Percentiles rank a stretch among this genome's conserved stretches.
These are phyloP conservation scores for Pterobdella sp. DNA, from an alignment of 2,888 invertebrate species.

Conservation along the genomic window DNA sequence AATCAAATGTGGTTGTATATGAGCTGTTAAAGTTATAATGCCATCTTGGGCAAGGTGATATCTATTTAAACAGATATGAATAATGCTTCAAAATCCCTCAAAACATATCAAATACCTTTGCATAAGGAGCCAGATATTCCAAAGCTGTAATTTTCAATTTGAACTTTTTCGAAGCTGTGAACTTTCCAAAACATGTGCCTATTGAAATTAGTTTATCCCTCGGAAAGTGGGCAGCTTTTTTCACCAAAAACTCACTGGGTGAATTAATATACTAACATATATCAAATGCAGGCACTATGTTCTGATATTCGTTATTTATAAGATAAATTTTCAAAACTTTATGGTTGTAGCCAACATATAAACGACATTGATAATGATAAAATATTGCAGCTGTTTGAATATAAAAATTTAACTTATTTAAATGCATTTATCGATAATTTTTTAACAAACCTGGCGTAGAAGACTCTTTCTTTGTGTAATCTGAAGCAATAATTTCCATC, in stretches of 20 bases:
- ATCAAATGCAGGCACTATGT: not conserved
- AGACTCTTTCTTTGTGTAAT: constrained; percentile 81
- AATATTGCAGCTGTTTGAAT: too few species aligned
- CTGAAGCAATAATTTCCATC: constrained; percentile 96
- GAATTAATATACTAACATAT: constrained; percentile 23
- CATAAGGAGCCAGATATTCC: constrained; percentile 89
- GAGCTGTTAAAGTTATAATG: too few species aligned
- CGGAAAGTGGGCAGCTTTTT: constrained; percentile 51
- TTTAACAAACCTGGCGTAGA: constrained; percentile 60
- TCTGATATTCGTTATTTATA: not conserved
- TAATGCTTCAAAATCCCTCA: not conserved
- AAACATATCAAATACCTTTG: constrained; percentile 61
- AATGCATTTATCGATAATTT: too few species aligned
- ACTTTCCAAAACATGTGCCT: constrained; percentile 96
- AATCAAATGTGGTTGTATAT: too few species aligned
- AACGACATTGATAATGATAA: too few species aligned
- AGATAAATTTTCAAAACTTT: not conserved
- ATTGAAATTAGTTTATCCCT: constrained; percentile 57
- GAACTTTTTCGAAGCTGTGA: constrained; percentile 69
- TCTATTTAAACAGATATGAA: too few species aligned
- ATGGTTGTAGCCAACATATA: not conserved
- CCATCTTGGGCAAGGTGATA: too few species aligned
- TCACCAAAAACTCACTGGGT: constrained; percentile 50
- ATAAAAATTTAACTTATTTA: too few species aligned
- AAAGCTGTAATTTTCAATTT: constrained; percentile 83